Evolutionary conservation across 2,113 vertebrate species (phyloP), one percentile per base, ranked within the genome.

Genomic region (Hippolais icterina): DNA sequence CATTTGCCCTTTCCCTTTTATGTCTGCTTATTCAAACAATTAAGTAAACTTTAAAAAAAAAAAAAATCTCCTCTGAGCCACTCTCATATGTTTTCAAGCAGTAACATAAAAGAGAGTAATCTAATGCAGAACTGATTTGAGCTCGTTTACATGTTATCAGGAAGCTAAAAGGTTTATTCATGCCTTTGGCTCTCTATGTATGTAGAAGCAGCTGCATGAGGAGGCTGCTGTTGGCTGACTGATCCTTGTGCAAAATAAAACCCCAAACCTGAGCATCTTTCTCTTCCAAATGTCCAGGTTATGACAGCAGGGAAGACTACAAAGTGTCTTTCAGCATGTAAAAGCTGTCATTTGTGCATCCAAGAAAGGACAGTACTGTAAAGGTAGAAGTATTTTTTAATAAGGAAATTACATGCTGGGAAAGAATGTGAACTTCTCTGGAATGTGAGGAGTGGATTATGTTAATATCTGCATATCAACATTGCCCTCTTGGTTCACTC

Each of bases 91-190:
- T 77, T 93, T 91, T 85, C 78, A 92, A 63, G 71, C 82, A 81
- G 59, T 86, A 77, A 74, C 71, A 90, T 61, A 80, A 93, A 83
- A 54, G 70, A 83, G 74, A 79, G 42, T 83, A 94, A 91, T 88
- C 35, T 74, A 91, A 80, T 60, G 70, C 50, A 88, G 80, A 96
- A 90, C 75, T 77, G 54, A 83, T 90, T 79, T 88, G 39, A 59
- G 33, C 6, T 15, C 52, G 59, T 83, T 95, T 94, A 46, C 50
- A 70, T 63, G 70, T 77, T 79, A 88, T 90, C 70, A 91, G 59
- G 66, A 90, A 83, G n/a, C 29, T 83, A 64, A 88, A 94, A 91
- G 53, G 28, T 82, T 95, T 87, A 57, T 93, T 91, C 63, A 28
- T 83, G 75, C 59, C 66, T 63, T 92, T 66, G 37, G n/a, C 66